Conservation (phyloP, 2,797 vertebrate species). For the Tachyglossus aculeatus region DNA sequence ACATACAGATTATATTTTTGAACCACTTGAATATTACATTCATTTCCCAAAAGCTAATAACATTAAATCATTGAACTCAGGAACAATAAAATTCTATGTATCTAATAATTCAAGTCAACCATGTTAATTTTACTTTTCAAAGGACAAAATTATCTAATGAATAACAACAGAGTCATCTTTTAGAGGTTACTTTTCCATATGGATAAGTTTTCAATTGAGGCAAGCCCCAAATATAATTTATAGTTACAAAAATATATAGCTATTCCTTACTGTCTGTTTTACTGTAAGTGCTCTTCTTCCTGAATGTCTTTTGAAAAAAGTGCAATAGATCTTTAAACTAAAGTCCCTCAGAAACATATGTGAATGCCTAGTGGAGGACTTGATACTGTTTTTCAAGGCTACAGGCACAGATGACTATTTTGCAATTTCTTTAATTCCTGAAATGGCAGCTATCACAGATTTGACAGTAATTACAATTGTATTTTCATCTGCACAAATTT, state of each 20-base stretch:
- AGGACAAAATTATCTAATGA: conserved; percentile 35
- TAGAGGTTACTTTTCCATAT: conserved; percentile 25
- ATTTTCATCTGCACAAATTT: conserved; percentile 8
- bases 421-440: neutral
- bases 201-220: conserved; percentile 59
- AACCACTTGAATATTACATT: conserved; percentile 60
- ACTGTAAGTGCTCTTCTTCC: conserved; percentile 18
- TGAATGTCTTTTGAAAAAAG: conserved; percentile 37
- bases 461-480: conserved; percentile 19
- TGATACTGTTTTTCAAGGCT: conserved; percentile 23
- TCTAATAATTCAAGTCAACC: conserved; percentile 47
- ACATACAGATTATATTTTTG: conserved; percentile 53
- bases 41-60: conserved; percentile 65
- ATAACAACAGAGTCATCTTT: conserved; percentile 48
- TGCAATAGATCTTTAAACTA: conserved; percentile 21
- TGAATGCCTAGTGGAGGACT: neutral
- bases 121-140: conserved; percentile 33
- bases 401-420: conserved; percentile 32
- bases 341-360: conserved; percentile 37
- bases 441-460: neutral
- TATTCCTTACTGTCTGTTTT: conserved; percentile 14
- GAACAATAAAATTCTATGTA: conserved; percentile 47
- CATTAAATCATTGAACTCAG: conserved; percentile 56
- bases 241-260: conserved; percentile 29
- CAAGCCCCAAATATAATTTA: conserved; percentile 48